These are phyloP conservation scores for Microtus pennsylvanicus DNA, from an alignment of 2,113 vertebrate genomes.

Conservation along the genomic window DNA sequence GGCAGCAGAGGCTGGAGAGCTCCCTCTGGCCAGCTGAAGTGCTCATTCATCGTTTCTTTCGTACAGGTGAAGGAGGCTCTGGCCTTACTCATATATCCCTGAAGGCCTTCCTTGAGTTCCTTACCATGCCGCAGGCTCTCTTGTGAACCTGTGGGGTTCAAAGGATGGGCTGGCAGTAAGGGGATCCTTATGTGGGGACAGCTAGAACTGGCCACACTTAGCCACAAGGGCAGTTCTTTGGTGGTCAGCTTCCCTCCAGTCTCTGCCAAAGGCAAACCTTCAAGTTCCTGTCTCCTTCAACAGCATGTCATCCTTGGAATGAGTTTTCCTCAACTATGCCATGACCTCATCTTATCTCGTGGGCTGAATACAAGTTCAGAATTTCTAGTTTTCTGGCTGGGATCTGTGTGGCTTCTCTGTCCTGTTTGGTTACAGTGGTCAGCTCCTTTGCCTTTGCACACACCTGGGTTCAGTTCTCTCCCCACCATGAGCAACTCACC, in stretches of 20 bases:
- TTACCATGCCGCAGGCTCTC: rapidly evolving
- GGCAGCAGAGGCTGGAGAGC: background rate
- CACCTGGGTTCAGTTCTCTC: background rate
- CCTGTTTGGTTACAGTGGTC: background rate
- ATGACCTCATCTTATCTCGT: background rate
- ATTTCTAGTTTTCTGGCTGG: background rate
- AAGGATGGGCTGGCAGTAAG: background rate
- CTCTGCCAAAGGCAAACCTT: background rate
- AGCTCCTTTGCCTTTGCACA: background rate
- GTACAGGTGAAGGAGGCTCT: background rate
- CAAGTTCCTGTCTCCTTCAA: rapidly evolving
- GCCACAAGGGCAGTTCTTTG: background rate
- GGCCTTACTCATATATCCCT: background rate
- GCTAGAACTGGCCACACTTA: too few relatives aligned
- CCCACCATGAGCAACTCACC: background rate
- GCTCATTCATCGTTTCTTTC: background rate
- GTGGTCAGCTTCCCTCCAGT: background rate
- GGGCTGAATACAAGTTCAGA: background rate
- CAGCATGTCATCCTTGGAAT: background rate
- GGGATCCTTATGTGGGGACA: background rate
- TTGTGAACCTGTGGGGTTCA: background rate
- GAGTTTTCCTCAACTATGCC: background rate
- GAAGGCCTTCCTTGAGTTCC: background rate
- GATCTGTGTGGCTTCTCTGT: background rate
- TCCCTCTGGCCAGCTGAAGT: background rate